Percentiles rank a stretch among this genome's conserved stretches.
phyloP scores from a whole-genome alignment of 1,140 invertebrate genomes.

The Camponotus pennsylvanicus region DNA sequence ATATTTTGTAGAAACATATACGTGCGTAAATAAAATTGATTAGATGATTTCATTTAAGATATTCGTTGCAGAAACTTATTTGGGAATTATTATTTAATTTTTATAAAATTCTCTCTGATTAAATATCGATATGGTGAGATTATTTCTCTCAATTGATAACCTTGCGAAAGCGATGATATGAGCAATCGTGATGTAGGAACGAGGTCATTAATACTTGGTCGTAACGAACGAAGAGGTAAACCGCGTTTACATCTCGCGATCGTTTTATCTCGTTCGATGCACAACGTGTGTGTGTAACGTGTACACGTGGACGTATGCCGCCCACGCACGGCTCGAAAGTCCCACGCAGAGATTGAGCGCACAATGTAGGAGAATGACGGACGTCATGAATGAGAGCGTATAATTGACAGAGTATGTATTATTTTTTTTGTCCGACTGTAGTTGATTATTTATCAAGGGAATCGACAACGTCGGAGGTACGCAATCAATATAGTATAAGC shows the following conservation, averaged over 20 bases:
- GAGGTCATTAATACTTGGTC: constrained; percentile 23
- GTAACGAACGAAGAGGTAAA: constrained; percentile 31
- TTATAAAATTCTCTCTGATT: constrained; percentile 19
- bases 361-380: constrained; percentile 41
- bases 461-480: not conserved
- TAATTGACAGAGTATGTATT: constrained; percentile 35
- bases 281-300: constrained; percentile 9
- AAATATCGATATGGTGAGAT: not conserved
- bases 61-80: not conserved
- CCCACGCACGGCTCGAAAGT: constrained; percentile 64
- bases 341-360: constrained; percentile 72
- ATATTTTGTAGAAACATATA: not conserved
- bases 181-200: not conserved
- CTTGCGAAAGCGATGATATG: not conserved
- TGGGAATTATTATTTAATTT: constrained; percentile 23
- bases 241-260: not conserved
- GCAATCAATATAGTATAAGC: not conserved
- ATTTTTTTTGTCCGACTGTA: constrained; percentile 20
- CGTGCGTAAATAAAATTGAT: not conserved
- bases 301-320: constrained; percentile 38
- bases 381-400: constrained; percentile 49
- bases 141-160: constrained; percentile 14
- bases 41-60: not conserved
- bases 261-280: constrained; percentile 38
- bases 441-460: not conserved